Percentiles rank a stretch among this genome's conserved stretches.
phyloP scores from a whole-genome alignment of 2,113 vertebrate species.

The Semicossyphus pulcher region DNA sequence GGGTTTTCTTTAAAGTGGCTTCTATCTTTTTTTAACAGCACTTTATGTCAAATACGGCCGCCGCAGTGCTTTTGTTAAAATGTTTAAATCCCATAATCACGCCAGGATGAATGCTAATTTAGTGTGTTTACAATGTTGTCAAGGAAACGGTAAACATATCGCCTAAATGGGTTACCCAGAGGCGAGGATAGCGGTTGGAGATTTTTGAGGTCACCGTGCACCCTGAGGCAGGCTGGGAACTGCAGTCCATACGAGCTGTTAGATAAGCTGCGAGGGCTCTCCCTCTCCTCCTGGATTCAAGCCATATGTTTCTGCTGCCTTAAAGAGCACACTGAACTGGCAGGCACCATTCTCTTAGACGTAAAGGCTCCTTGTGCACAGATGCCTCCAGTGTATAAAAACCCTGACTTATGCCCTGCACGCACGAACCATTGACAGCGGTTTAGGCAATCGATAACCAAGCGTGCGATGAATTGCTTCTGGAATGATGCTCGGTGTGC shows the following conservation, averaged over 20 bases:
- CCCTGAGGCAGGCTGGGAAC: slow-evolving; percentile 66
- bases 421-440: neutral
- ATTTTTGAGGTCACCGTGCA: slow-evolving; percentile 64
- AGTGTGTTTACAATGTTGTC: slow-evolving; percentile 43
- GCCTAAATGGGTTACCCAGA: slow-evolving; percentile 65
- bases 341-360: slow-evolving; percentile 26
- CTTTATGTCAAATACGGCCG: slow-evolving; percentile 1
- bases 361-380: slow-evolving; percentile 26
- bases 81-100: neutral
- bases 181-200: slow-evolving; percentile 18
- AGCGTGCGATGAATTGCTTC: slow-evolving; percentile 12
- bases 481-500: slow-evolving; percentile 25
- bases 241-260: slow-evolving; percentile 56
- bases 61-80: slow-evolving; percentile 19
- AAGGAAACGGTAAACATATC: slow-evolving; percentile 57
- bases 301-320: slow-evolving; percentile 40
- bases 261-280: slow-evolving; percentile 37
- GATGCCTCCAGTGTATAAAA: slow-evolving; percentile 39
- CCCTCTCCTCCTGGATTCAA: slow-evolving; percentile 29
- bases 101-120: neutral
- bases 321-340: slow-evolving; percentile 38
- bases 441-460: slow-evolving; percentile 28
- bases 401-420: neutral
- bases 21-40: neutral
- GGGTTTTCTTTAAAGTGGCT: slow-evolving; percentile 29